phyloP scores from a whole-genome alignment of 2,113 vertebrate species.

The Pterocles burchelli region DNA sequence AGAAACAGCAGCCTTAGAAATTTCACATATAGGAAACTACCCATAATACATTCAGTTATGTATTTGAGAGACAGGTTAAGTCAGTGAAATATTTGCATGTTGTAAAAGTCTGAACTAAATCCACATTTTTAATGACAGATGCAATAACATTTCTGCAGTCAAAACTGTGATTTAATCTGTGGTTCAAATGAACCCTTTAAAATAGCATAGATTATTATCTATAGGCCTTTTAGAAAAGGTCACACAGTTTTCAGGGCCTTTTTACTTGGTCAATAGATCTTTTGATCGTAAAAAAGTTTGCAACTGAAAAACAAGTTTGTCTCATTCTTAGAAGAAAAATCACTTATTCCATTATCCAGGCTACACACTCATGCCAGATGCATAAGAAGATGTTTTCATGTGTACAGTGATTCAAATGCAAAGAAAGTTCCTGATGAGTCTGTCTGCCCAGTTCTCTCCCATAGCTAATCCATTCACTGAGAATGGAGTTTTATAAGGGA shows the following conservation, averaged over 20 bases:
- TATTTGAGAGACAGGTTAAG: not conserved
- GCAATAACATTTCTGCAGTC: not conserved
- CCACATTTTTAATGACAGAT: not conserved
- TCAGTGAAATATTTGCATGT: not conserved
- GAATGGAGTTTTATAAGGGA: not conserved
- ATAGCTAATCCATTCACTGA: not conserved
- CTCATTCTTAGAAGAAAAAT: constrained; percentile 36
- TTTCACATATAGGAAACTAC: not conserved
- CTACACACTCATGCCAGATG: not conserved
- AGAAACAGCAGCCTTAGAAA: not conserved
- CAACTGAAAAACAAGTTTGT: not conserved
- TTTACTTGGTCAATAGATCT: constrained; percentile 17
- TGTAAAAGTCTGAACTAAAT: not conserved
- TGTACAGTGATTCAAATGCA: not conserved
- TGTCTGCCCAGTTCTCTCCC: not conserved
- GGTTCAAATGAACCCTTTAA: not conserved
- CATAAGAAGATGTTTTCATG: not conserved
- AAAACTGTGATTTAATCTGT: not conserved
- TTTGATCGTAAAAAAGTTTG: not conserved
- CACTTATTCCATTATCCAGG: constrained; percentile 22
- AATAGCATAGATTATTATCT: not conserved
- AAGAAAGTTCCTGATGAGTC: not conserved
- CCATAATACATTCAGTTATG: not conserved
- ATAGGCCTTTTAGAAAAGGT: not conserved
- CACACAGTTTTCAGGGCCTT: not conserved